Conservation (phyloP, 2,888 invertebrate genomes). For the Hartigia nigra region DNA sequence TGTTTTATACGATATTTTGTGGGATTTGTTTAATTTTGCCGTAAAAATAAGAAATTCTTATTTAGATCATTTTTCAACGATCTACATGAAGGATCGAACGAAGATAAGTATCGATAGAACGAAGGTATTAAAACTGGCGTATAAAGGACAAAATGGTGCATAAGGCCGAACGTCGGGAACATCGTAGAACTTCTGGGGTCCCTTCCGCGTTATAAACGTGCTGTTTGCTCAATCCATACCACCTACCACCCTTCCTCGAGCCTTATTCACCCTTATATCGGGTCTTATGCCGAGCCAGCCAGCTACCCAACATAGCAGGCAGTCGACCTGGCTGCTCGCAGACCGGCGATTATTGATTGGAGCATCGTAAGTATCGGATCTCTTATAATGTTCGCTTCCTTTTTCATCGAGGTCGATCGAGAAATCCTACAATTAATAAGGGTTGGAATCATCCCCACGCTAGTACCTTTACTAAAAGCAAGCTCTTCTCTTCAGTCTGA, state of each 20-base stretch:
- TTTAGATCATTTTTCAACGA: too few relatives aligned
- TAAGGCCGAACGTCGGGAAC: neutral
- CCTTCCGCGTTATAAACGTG: constrained; percentile 39
- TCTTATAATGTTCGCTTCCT: constrained; percentile 31
- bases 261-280: constrained; percentile 29
- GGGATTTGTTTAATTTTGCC: neutral
- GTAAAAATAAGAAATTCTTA: neutral
- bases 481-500: neutral
- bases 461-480: neutral
- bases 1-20: neutral
- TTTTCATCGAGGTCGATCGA: constrained; percentile 15
- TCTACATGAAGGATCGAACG: neutral
- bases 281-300: neutral
- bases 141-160: neutral
- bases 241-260: constrained; percentile 25
- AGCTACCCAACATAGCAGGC: constrained; percentile 7
- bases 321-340: constrained; percentile 30
- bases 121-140: neutral
- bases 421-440: neutral
- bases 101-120: neutral
- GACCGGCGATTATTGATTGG: constrained; percentile 34
- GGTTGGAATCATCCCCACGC: neutral
- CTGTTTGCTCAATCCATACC: constrained; percentile 45
- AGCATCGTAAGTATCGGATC: constrained; percentile 37
- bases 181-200: constrained; percentile 20